A percentile compares a stretch with the other conserved stretches of the same genome.
Evolutionary conservation across 2,113 vertebrate genomes (phyloP).

Genomic region (Ifrita kowaldi): DNA sequence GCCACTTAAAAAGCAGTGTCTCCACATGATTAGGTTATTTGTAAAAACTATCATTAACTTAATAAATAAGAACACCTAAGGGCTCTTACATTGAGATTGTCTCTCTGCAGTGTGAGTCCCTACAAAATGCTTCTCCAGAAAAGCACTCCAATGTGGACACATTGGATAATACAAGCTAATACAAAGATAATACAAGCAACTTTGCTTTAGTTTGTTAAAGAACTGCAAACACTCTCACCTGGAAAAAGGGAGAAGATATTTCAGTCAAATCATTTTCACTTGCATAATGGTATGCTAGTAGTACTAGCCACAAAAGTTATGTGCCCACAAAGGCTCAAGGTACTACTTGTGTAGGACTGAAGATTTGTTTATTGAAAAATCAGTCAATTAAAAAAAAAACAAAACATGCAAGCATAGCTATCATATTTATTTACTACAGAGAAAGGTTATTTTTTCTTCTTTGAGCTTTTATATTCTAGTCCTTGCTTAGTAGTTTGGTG

Average conservation of each 20-base stretch:
- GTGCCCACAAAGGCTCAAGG: neutral
- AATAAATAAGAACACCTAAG: neutral
- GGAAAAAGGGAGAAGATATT: neutral
- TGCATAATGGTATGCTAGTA: neutral
- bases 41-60: neutral
- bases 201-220: neutral
- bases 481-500: neutral
- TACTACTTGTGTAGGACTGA: neutral
- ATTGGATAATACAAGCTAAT: neutral
- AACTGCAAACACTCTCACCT: neutral
- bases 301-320: neutral
- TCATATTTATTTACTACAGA: neutral
- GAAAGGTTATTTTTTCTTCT: neutral
- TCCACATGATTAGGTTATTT: neutral
- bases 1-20: neutral
- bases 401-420: rapidly evolving
- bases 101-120: neutral
- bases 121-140: neutral
- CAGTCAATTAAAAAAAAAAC: neutral
- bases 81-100: neutral
- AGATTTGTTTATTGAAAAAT: neutral
- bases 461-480: neutral
- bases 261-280: neutral
- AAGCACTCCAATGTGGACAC: neutral
- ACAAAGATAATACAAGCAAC: too few relatives aligned